A percentile compares a stretch with the other conserved stretches of the same genome.
Evolutionary conservation across 1,140 invertebrate species (phyloP).

Genomic region (Spodoptera litura): DNA sequence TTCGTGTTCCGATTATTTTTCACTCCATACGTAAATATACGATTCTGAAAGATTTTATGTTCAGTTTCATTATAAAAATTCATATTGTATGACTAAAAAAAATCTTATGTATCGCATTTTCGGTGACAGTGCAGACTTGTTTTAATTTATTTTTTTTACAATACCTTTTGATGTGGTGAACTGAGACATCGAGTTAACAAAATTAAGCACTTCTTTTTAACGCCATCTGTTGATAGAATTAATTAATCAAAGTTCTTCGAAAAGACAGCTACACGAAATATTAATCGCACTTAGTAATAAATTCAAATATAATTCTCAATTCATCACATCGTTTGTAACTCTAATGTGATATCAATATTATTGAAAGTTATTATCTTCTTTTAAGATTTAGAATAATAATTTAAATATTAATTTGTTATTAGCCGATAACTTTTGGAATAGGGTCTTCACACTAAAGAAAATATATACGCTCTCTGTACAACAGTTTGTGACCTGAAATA

Average conservation of each 20-base stretch:
- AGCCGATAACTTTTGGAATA: slow-evolving; percentile 20
- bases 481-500: not conserved
- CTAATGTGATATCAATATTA: slow-evolving; percentile 42
- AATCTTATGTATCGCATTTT: slow-evolving; percentile 15
- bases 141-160: slow-evolving; percentile 33
- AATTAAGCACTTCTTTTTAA: not conserved
- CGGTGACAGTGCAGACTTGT: slow-evolving; percentile 40
- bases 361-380: slow-evolving; percentile 39
- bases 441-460: not conserved
- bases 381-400: slow-evolving; percentile 30
- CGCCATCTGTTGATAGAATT: not conserved
- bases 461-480: slow-evolving; percentile 16
- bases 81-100: slow-evolving; percentile 17
- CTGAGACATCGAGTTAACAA: slow-evolving; percentile 8
- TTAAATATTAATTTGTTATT: slow-evolving; percentile 32
- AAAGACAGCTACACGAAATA: not conserved
- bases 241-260: not conserved
- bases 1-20: too few relatives aligned
- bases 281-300: not conserved
- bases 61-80: too few relatives aligned
- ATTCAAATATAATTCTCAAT: slow-evolving; percentile 19
- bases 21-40: too few relatives aligned
- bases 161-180: slow-evolving; percentile 23
- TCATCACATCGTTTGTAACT: slow-evolving; percentile 38
- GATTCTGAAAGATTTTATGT: too few relatives aligned